These are phyloP conservation scores for Paragorgia papillata DNA, from an alignment of 92 coral and sea anemone species.

Conservation along the genomic window DNA sequence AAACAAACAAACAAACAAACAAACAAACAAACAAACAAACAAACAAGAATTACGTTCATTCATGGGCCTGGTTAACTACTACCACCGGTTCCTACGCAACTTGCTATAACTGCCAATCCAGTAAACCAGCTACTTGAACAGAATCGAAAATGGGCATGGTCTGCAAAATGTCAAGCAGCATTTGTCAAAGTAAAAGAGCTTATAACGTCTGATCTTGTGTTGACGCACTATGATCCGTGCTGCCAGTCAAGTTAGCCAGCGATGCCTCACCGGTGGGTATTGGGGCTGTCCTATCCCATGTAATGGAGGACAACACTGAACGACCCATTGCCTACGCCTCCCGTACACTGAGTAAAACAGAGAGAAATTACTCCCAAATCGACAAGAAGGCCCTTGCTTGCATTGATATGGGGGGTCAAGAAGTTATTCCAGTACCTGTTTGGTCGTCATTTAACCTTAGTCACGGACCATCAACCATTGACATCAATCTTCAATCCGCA, in stretches of 20 bases:
- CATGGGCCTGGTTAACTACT: slow-evolving; percentile 55
- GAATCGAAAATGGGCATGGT: slow-evolving; percentile 52
- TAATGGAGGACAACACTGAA: slow-evolving; percentile 52
- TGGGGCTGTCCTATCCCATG: slow-evolving; percentile 56
- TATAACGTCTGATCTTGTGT: slow-evolving; percentile 37
- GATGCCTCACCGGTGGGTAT: slow-evolving; percentile 62
- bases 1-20: slow-evolving; percentile 37
- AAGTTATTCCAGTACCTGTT: slow-evolving; percentile 7
- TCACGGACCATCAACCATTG: slow-evolving; percentile 39
- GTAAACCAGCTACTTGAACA: slow-evolving; percentile 57
- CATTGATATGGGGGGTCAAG: slow-evolving; percentile 49
- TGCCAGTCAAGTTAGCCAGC: slow-evolving; percentile 55
- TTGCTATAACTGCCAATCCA: slow-evolving; percentile 49
- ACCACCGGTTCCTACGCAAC: slow-evolving; percentile 55
- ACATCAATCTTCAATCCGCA: slow-evolving; percentile 57
- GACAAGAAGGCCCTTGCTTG: slow-evolving; percentile 62
- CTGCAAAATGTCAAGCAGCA: slow-evolving; percentile 45
- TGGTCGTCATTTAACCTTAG: slow-evolving; percentile 27
- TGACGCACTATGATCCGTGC: slow-evolving; percentile 59
- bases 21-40: too few relatives aligned
- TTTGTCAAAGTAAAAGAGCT: slow-evolving; percentile 34
- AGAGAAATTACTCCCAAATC: slow-evolving; percentile 58
- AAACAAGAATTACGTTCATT: slow-evolving; percentile 56
- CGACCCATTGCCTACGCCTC: slow-evolving; percentile 38
- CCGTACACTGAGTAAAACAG: slow-evolving; percentile 36